phyloP scores from a whole-genome alignment of 2,888 invertebrate species.

The Lottia gigantea region DNA sequence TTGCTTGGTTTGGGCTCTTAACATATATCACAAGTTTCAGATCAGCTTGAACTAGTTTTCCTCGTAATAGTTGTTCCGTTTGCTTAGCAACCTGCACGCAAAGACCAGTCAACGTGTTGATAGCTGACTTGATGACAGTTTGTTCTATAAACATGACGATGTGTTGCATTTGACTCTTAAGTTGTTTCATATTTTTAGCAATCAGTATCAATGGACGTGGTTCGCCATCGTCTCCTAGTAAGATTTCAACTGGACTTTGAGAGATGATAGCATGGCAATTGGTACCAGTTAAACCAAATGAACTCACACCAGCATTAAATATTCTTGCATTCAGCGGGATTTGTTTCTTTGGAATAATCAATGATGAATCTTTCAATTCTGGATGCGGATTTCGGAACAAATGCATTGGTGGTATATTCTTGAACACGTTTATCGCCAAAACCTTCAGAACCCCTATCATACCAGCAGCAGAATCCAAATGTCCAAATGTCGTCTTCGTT shows the following conservation, averaged over 20 bases:
- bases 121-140: neutral
- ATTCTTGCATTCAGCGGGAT: neutral
- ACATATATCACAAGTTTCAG: neutral
- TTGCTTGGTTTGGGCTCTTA: neutral
- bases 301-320: neutral
- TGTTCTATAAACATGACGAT: neutral
- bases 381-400: neutral
- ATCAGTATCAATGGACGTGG: neutral
- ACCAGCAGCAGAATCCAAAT: slow-evolving; percentile 1
- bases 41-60: neutral
- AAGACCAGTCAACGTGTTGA: neutral
- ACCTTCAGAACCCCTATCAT: neutral
- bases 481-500: neutral
- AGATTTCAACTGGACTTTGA: neutral
- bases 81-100: neutral
- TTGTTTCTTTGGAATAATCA: neutral
- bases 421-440: neutral
- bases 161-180: neutral
- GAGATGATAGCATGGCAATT: neutral
- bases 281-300: slow-evolving; percentile 1
- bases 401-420: neutral
- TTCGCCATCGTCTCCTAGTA: neutral
- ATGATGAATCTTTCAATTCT: neutral
- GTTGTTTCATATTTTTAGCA: neutral
- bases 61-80: neutral